Evolutionary conservation across 2,113 vertebrate species (phyloP), one percentile per base, ranked within the genome.

Genomic region (Vidua chalybeata): DNA sequence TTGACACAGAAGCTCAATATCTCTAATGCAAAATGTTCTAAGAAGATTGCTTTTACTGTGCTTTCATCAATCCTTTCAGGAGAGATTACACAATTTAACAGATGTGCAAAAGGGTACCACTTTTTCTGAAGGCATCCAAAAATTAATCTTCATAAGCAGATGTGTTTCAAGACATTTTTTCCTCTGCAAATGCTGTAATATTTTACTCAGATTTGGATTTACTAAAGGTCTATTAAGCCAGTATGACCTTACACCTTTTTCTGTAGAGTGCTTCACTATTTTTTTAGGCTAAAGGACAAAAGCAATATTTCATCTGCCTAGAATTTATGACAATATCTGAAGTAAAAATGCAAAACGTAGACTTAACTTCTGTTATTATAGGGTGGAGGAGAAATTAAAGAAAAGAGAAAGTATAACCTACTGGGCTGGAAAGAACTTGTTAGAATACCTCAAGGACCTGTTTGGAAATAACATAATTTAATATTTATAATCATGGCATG

Each of bases 21-120:
- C n/a, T 76, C 21, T 76, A 62, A 87, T 39, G 10, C 20, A 84
- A 89, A 89, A 69, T 63, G 19, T 51, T 55, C 33, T 51, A 80
- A 82, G 56, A 88, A 87, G 37, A 91, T 87, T 91, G 84, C 5
- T 95, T 91, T 94, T 85, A 68, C 46, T 93, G 62, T 85, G 73
- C 24, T 69, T 94, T 90, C 63, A 87, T 93, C 35, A 89, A 10
- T 12, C 19, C 15, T 83, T 95, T 79, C 55, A 90, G 75, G 66
- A 92, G 31, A 76, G 28, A 51, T 83, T 51, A 83, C 15, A 51
- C 59, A 69, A 66, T 64, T 64, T 82, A 89, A 52, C 14, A 76
- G 15, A 54, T 4, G 6, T 64, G 58, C 12, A 69, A 83, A 39
- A 87, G 48, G 28, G 11, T 46, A 23, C 7, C 27, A 73, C n/a